Base-by-base conservation (phyloP, 2,113 vertebrate genomes). In the Theristicus caerulescens region DNA sequence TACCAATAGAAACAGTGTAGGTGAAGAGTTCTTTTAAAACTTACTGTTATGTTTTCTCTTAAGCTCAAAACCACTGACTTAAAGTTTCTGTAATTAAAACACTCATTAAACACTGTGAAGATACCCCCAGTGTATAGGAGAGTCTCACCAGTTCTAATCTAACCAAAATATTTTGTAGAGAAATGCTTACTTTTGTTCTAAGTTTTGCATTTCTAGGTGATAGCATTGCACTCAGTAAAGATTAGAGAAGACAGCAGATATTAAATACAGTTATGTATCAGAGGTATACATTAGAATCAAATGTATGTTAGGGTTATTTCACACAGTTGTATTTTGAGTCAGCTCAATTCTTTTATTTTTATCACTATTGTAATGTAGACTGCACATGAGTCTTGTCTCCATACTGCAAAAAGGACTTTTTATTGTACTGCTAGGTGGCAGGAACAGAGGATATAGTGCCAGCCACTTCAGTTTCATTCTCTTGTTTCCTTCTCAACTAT, bases 151-250 rank as follows among this genome's bases (percentile, higher is more conserved):
- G 40, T 81, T 92, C 44, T 88, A 80, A 84, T 5, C 13, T 21
- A 88, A 93, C 26, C 10, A 84, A 94, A 90, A 65, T 70, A 66
- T 85, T 97, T 96, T 95, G 62, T 47, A 90, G 90, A 88, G 19
- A 27, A 82, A 51, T 25, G 36, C 9, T 71, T 72, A 20, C 80
- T 84, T 96, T 54, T 9, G 17, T 87, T 70, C 8, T 46, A 81
- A 47, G 31, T 70, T 94, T 90, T 96, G 14, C n/a, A 46, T 88
- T 57, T 93, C 84, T 82, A 64, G 47, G 16, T 65, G n/a, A 18
- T 72, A 71, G 14, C 5, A 44, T 32, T 91, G 77, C 40, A 66
- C 11, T 62, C 20, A 42, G 5, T 57, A 92, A 65, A 74, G 57
- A 42, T 51, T 55, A 58, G 18, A 92, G 61, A 76, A 67, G 24